phyloP scores from a whole-genome alignment of 92 coral and sea anemone species.

The Epizoanthus scotinus region DNA sequence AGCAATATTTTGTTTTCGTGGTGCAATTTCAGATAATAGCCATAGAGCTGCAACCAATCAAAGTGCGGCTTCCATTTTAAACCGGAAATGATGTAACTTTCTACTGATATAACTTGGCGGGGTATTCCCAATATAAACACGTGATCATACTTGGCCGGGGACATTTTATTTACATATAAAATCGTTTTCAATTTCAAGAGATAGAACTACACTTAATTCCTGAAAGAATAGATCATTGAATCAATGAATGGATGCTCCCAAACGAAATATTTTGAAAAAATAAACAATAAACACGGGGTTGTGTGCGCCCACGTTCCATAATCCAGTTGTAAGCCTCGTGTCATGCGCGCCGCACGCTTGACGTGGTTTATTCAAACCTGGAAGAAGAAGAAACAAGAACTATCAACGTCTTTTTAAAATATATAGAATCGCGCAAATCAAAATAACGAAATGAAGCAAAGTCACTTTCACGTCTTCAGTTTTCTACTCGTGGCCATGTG shows the following conservation, averaged over 20 bases:
- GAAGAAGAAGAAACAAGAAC: no score
- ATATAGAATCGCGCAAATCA: no score
- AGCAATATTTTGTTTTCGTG: constrained; percentile 44
- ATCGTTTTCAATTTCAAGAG: no score
- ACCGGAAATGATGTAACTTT: constrained; percentile 40
- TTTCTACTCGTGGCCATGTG: constrained; percentile 9
- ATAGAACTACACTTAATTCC: no score
- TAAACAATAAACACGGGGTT: not conserved
- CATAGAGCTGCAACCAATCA: constrained; percentile 43
- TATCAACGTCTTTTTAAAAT: no score
- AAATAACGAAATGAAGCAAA: constrained; percentile 1
- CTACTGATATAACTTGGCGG: constrained; percentile 24
- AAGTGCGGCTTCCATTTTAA: not conserved
- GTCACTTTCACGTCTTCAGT: not conserved
- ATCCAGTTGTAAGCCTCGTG: not conserved
- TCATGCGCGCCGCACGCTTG: constrained; percentile 11
- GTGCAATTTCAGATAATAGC: constrained; percentile 51
- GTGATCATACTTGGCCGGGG: not conserved
- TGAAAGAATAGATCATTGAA: no score
- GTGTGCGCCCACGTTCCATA: constrained; percentile 37
- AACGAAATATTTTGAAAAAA: no score
- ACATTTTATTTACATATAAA: no score
- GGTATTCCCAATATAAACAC: constrained; percentile 27
- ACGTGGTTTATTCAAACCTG: no score
- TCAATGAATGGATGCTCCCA: no score